These are phyloP conservation scores for Forbesichthys papilliferus DNA, from an alignment of 2,113 vertebrate species.

Conservation along the genomic window DNA sequence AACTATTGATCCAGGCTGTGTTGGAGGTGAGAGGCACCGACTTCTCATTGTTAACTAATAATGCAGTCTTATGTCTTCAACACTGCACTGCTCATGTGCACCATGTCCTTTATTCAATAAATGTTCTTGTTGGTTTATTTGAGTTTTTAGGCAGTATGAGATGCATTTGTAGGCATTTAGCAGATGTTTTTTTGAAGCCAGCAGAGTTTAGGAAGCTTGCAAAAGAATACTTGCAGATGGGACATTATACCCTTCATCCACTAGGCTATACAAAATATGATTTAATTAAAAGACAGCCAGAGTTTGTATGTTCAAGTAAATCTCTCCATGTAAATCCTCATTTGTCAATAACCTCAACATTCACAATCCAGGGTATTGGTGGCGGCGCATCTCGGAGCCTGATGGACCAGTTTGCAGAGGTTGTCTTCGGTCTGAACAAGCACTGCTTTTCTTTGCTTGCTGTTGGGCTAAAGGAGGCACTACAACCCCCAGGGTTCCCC, in stretches of 20 bases:
- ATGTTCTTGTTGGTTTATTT: background rate
- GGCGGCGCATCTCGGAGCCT: constrained; percentile 94
- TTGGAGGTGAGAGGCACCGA: constrained; percentile 84
- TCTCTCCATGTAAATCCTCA: constrained; percentile 5
- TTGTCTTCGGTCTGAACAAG: constrained; percentile 95
- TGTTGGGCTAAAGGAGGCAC: constrained; percentile 92
- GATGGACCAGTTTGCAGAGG: constrained; percentile 97
- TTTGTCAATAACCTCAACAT: background rate
- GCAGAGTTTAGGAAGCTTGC: too few species aligned
- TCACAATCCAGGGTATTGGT: constrained; percentile 83
- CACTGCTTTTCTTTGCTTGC: constrained; percentile 92
- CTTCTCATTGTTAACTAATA: background rate
- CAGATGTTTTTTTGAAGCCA: too few species aligned
- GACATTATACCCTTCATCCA: too few species aligned
- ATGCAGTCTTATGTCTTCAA: constrained; percentile 6
- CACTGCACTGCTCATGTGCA: background rate
- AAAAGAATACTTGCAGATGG: too few species aligned
- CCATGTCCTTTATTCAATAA: too few species aligned
- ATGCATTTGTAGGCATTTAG: background rate
- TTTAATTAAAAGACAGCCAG: too few species aligned
- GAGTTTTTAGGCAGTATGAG: background rate
- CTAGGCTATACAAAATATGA: too few species aligned
- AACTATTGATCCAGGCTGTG: constrained; percentile 88
- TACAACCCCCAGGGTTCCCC: constrained; percentile 92
- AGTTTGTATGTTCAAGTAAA: background rate